Conservation (phyloP, 2,113 vertebrate genomes). For the Odontesthes bonariensis region DNA sequence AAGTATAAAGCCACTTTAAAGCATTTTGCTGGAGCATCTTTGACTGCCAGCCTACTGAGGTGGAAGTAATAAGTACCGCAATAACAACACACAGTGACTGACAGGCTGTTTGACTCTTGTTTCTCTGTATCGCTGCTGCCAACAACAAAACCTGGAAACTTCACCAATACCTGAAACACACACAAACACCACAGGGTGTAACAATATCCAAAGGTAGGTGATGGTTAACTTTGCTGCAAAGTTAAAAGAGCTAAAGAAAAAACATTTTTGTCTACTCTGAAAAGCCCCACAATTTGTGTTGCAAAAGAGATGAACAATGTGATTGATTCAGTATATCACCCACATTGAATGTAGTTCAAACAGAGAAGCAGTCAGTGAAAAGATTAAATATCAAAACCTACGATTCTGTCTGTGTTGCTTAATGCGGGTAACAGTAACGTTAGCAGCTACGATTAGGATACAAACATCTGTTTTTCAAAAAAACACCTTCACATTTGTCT, state of each 20-base stretch:
- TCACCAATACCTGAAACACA: background rate
- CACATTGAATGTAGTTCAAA: background rate
- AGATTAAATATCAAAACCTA: slow-evolving; percentile 6
- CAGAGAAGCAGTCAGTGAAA: too few relatives aligned
- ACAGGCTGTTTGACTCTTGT: slow-evolving; percentile 19
- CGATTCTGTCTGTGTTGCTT: background rate
- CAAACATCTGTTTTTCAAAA: background rate
- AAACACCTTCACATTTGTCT: background rate
- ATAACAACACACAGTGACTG: slow-evolving; percentile 17
- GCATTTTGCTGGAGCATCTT: background rate
- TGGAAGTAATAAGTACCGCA: slow-evolving; percentile 8
- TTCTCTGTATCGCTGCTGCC: slow-evolving; percentile 8
- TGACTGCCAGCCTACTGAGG: background rate
- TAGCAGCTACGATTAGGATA: background rate
- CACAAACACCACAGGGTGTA: background rate
- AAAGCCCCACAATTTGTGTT: background rate
- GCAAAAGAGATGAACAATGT: background rate
- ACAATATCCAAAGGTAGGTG: background rate
- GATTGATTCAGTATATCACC: slow-evolving; percentile 1
- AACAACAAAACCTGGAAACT: slow-evolving; percentile 5
- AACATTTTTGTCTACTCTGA: too few relatives aligned
- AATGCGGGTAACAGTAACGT: background rate
- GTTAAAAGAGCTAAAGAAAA: too few relatives aligned
- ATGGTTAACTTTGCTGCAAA: background rate
- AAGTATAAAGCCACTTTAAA: background rate